phyloP scores from a whole-genome alignment of 2,888 invertebrate species.

The Microctonus brassicae region DNA sequence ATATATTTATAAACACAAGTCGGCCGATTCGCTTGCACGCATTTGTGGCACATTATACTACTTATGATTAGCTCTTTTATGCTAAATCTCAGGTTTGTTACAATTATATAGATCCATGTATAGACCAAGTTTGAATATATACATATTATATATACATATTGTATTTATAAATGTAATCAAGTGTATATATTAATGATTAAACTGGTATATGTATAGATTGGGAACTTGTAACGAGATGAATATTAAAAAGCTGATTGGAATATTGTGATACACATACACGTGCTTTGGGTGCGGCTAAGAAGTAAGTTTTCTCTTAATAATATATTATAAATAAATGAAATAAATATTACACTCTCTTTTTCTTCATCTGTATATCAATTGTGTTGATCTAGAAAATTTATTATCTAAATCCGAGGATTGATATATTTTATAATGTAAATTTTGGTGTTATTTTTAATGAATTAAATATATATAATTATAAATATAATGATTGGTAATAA shows the following conservation, averaged over 20 bases:
- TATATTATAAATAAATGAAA: not conserved
- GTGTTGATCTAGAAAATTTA: not conserved
- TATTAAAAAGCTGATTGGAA: not conserved
- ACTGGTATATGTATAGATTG: too few species aligned
- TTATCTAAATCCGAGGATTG: too few species aligned
- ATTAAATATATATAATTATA: too few species aligned
- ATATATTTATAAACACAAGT: constrained; percentile 33
- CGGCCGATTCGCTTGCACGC: constrained; percentile 47
- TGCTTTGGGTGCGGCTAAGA: not conserved
- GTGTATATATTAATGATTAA: not conserved
- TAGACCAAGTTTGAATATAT: too few species aligned
- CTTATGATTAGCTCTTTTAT: constrained; percentile 34
- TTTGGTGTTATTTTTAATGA: too few species aligned
- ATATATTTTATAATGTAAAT: too few species aligned
- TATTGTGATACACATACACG: not conserved
- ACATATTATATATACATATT: too few species aligned
- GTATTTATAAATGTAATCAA: not conserved
- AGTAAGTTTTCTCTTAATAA: not conserved
- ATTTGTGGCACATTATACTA: constrained; percentile 44
- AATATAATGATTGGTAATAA: too few species aligned
- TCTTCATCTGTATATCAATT: not conserved
- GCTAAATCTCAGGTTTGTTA: not conserved
- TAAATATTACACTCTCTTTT: not conserved
- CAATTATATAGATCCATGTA: not conserved
- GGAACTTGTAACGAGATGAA: not conserved